Base-by-base conservation (phyloP, 2,113 vertebrate genomes). In the Brachypteracias leptosomus region DNA sequence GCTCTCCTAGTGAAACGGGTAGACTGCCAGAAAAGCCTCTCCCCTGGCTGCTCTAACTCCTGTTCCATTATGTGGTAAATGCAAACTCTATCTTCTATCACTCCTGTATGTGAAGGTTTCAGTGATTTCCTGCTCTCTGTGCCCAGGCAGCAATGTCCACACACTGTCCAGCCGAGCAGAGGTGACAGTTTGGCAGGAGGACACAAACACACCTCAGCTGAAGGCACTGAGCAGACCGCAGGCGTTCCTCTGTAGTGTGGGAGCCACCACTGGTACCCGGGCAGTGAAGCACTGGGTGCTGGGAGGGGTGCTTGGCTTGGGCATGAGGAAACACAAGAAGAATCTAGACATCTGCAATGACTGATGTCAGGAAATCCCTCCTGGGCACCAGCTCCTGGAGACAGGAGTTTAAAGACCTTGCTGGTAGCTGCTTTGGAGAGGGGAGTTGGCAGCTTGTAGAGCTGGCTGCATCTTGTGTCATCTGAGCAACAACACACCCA, bases 201-300 rank as follows among this genome's bases (percentile, higher is more conserved):
- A 19, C 11, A 13, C 24, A 38, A 31, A 44, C 7, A 8, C 24
- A 18, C 3, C 55, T 22, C n/a, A 14, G 16, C 10, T 19, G 20
- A 25, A 72, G 52, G 42, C 36, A 29, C 28, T 18, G 9, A 8
- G 31, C 20, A n/a, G 29, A 42, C 10, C 5, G 40, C n/a, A 31
- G 28, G 15, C 1, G 1, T 29, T 70, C 19, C 40, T 55, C 42
- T 2, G 0, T 3, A 47, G 42, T 2, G 3, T 36, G 18, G 44
- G n/a, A 38, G 31, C 46, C 33, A 16, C 15, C 3, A 2, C 10
- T n/a, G 33, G 36, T 16, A 3, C 49, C 31, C 24, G 3, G 38
- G 44, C 38, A 54, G 16, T 6, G 31, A 79, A 49, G 76, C 9
- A 6, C 42, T 24, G 19, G 22, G 29, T 20, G 55, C 28, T 36